These are phyloP conservation scores for Nymphalis polychloros DNA, from an alignment of 2,888 invertebrate species.

Conservation along the genomic window DNA sequence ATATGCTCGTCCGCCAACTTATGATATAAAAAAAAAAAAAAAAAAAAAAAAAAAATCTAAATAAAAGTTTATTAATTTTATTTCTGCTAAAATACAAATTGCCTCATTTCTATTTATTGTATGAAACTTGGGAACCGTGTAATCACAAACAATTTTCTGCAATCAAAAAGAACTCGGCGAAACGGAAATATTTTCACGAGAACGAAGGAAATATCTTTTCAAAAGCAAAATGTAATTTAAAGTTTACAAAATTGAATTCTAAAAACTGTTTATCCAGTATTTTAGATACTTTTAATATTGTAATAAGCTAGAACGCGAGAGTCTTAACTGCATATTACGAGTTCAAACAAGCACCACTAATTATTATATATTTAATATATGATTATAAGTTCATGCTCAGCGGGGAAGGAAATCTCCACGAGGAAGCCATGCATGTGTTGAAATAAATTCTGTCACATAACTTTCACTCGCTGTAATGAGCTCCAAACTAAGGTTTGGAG, in stretches of 20 bases:
- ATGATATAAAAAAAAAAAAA: too few relatives aligned
- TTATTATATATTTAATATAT: too few relatives aligned
- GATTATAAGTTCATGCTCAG: neutral
- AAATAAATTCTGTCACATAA: neutral
- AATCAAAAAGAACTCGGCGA: slow-evolving; percentile 23
- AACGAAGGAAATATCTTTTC: slow-evolving; percentile 13
- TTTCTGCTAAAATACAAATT: slow-evolving; percentile 12
- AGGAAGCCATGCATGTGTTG: too few relatives aligned
- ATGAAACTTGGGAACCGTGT: slow-evolving; percentile 10
- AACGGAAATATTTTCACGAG: slow-evolving; percentile 20
- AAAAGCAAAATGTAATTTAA: slow-evolving; percentile 4
- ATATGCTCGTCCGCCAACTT: too few relatives aligned
- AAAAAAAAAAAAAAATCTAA: too few relatives aligned
- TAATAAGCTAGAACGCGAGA: neutral
- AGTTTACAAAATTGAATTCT: neutral
- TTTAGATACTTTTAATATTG: neutral
- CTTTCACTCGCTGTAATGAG: too few relatives aligned
- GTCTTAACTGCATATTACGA: too few relatives aligned
- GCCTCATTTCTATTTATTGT: slow-evolving; percentile 4
- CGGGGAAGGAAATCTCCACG: neutral
- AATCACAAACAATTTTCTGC: slow-evolving; percentile 22
- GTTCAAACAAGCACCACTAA: too few relatives aligned
- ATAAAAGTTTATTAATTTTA: neutral
- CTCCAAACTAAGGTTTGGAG: too few relatives aligned
- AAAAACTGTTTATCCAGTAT: neutral